Base-by-base conservation (phyloP, 2,888 invertebrate genomes). In the Emmelina monodactyla region DNA sequence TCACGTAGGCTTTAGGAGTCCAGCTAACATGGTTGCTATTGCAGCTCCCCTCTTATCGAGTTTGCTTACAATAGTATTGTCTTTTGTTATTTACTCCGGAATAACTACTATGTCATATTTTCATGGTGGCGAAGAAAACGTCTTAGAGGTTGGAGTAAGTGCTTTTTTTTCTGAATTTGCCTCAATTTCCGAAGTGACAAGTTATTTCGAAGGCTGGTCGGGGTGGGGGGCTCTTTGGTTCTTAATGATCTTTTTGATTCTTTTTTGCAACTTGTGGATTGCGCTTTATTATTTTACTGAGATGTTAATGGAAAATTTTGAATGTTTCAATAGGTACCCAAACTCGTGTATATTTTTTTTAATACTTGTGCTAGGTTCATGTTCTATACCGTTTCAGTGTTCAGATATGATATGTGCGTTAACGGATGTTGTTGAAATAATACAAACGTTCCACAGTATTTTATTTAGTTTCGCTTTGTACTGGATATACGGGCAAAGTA, bases 81-180 rank as follows among this genome's bases (percentile, higher is more conserved):
- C 59, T 16, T 49, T 71, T 12, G 60, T 71, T 36, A 45, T 58
- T 5, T 72, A 58, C 39, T 64, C 59, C 35, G 71, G 68, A n/a
- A 57, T 75, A 11, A 69, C 67, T 54, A 62, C 64, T 3, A 68
- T 76, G 63, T 64, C 71, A 14, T 75, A 64, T 41, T 73, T 59
- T 41, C 75, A 75, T 34, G 72, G 71, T 1, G 63, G 69, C 50
- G 68, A 73, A 46, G 58, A 62, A 47, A 64, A 64, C 35, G 50
- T 72, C 6, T 46, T 70, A 31, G 73, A 73, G 58, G 39, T 60
- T 3, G 64, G 64, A 2, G 39, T 43, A 2, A 62, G 47, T 44
- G 37, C 47, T 3, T 73, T 51, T 42, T 75, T 73, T 42, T 30
- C 48, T 15, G 41, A 46, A 13, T 72, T 70, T 41, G 67, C 64